Conservation (phyloP, 2,113 vertebrate species). For the Cephalopholis sonnerati region DNA sequence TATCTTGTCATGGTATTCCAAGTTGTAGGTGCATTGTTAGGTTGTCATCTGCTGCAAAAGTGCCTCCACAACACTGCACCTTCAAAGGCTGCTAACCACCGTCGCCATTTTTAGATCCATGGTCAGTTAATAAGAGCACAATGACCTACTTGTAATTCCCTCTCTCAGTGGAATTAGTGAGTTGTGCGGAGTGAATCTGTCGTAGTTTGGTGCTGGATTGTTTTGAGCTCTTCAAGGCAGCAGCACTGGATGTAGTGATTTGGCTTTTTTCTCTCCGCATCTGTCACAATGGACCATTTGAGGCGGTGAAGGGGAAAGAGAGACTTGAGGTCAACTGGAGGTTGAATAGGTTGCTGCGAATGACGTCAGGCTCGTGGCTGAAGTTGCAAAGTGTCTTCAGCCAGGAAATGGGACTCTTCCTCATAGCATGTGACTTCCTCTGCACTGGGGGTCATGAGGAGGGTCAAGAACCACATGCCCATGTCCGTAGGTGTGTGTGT, state of each 20-base stretch:
- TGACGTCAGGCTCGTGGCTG: conserved; percentile 23
- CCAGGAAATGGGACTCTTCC: conserved; percentile 58
- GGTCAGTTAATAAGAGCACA: conserved; percentile 34
- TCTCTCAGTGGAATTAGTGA: conserved; percentile 18
- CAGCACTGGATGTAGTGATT: neutral
- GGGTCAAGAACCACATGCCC: neutral
- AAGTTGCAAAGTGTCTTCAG: conserved; percentile 30
- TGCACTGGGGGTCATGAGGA: neutral
- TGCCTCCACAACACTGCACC: neutral
- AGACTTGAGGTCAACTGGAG: neutral
- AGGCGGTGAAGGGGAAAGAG: neutral
- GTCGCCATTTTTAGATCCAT: conserved; percentile 47
- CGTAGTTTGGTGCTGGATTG: neutral
- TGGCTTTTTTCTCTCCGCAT: neutral
- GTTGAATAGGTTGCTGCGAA: neutral
- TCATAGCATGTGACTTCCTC: conserved; percentile 46
- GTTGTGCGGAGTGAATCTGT: neutral
- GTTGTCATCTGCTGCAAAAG: neutral
- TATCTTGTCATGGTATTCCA: neutral
- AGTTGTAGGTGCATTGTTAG: neutral
- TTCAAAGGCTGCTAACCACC: conserved; percentile 15
- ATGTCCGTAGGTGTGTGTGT: neutral
- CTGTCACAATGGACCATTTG: neutral
- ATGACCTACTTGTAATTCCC: conserved; percentile 46
- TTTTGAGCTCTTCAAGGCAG: neutral